Base-by-base conservation (phyloP, 2,113 vertebrate species). In the Suricata suricatta region DNA sequence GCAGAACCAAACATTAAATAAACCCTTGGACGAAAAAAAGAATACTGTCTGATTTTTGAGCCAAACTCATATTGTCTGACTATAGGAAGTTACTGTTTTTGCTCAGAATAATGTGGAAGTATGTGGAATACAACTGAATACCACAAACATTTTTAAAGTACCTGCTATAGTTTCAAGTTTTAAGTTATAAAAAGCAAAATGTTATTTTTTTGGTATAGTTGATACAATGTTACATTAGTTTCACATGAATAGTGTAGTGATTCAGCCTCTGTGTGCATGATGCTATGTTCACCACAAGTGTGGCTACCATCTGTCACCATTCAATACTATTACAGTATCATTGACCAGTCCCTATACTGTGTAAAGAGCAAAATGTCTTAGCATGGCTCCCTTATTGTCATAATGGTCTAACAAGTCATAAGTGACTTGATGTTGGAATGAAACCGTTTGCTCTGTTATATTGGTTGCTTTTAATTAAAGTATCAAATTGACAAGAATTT, bases 391-490 rank as follows among this genome's bases (percentile, higher is more conserved):
- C 68, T 85, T 92, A 77, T 50, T 96, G 93, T 96, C 63, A 68
- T 92, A 88, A 88, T 77, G 19, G 31, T 69, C 96, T 94, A 83
- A 54, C 35, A 15, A 80, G 63, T 96, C 54, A 29, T 52, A 85
- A 84, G 33, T 91, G 33, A 96, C 44, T 89, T 86, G 63, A 82
- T 72, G 14, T 95, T 86, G 64, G 64, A 93, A 84, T 47, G 92
- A 96, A 76, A 80, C 13, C n/a, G 25, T 85, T 88, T 90, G 17
- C 25, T 88, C 50, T 92, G 10, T 81, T 85, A 76, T 35, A 50
- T 44, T 7, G 2, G 74, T 96, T 97, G n/a, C 47, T 95, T 90
- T 95, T 52, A 93, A 31, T 92, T 88, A 60, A 96, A 97, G 81
- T 81, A 64, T 38, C 50, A 89, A 77, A 54, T 84, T 79, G 38